Evolutionary conservation across 2,113 vertebrate species (phyloP).

Genomic region (Hiodon tergisus): DNA sequence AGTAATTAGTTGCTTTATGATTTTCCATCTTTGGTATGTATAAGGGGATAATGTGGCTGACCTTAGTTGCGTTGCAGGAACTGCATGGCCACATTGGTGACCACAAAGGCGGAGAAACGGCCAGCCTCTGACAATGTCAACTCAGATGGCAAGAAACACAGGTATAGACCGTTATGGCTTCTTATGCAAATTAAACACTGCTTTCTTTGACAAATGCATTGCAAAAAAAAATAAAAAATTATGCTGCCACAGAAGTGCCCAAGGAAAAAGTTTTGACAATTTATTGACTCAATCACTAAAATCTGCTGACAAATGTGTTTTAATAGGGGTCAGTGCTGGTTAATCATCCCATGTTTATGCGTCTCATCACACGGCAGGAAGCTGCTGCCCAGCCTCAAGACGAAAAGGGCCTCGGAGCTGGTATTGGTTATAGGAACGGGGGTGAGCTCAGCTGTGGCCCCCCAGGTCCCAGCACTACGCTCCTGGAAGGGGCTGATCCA

Average conservation of each 20-base stretch:
- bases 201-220: no score
- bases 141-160: conserved; percentile 83
- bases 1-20: no score
- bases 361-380: conserved; percentile 67
- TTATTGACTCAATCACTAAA: no score
- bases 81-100: conserved; percentile 85
- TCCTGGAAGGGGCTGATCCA: conserved; percentile 96
- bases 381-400: conserved; percentile 88
- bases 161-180: conserved; percentile 55
- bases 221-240: no score
- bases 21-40: neutral
- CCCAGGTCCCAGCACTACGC: conserved; percentile 84
- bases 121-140: conserved; percentile 70
- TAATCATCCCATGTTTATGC: conserved; percentile 5
- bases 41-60: neutral
- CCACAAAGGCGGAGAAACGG: conserved; percentile 72
- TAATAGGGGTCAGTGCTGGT: neutral
- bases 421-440: conserved; percentile 92
- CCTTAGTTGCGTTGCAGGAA: conserved; percentile 53
- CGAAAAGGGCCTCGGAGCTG: conserved; percentile 83
- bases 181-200: no score
- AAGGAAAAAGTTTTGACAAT: no score
- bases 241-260: no score
- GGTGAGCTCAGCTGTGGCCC: conserved; percentile 88
- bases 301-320: no score